Evolutionary conservation across 1,140 invertebrate species (phyloP), one percentile per base, ranked within the genome.

Genomic region (Eueides isabella): DNA sequence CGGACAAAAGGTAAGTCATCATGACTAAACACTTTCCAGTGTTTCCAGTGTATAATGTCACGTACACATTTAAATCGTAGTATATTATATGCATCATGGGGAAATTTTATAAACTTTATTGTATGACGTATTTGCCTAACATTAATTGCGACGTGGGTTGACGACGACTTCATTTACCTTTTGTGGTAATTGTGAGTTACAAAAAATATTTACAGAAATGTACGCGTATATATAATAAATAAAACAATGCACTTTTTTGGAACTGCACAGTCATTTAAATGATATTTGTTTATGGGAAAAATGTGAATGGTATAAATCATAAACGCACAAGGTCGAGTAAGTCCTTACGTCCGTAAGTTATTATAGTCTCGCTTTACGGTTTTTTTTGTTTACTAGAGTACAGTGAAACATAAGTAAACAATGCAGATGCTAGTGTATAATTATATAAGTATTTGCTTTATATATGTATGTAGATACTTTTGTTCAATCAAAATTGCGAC

Each of bases 1-100:
- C 91, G 55, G 93, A 95, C 85, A 93, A 94, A 92, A 93, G 86
- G 94, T 93, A 63, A 86, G 79, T 61, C 65, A 62, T 44, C 16
- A 61, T 75, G 63, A 72, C 68, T 48, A 12, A 29, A 23, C 33
- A 62, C 5, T 48, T 48, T 23, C 23, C 5, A n/a, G n/a, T 11
- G 26, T 55, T 55, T 4, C 23, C 11, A 11, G 9, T 11, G 26
- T n/a, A 12, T 55, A 26, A 55, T 55, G 48, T 55, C 48, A 55
- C 48, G 48, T 55, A 55, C 7, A 26, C 48, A 16, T 11, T 28
- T 28, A 23, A 16, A 12, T 69, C 31, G 29, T 23, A 19, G 55
- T 61, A 14, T 26, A 29, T 68, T 61, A 14, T 26, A 29, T 68
- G 31, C 33, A 61, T 70, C 55, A 70, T 62, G 14, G 23, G 23